These are phyloP conservation scores for Panthera uncia DNA, from an alignment of 2,113 vertebrate species.

Conservation along the genomic window DNA sequence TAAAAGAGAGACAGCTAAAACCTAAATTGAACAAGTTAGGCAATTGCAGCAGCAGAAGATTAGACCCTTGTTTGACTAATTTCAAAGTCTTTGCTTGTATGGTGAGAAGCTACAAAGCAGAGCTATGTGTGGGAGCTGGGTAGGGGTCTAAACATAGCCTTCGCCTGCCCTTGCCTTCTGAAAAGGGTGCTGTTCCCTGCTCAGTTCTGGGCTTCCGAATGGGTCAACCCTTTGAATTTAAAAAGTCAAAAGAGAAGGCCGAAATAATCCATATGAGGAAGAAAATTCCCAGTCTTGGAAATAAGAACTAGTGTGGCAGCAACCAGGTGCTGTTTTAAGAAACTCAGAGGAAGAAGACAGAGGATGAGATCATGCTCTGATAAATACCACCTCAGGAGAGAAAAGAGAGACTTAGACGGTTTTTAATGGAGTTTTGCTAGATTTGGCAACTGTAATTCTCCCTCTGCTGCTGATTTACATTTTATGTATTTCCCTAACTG, in stretches of 20 bases:
- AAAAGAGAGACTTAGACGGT: not conserved
- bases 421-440: not conserved
- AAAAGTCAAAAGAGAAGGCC: not conserved
- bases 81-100: not conserved
- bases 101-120: not conserved
- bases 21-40: not conserved
- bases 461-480: not conserved
- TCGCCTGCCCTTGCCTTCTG: not conserved
- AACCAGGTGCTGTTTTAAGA: not conserved
- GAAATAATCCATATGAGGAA: not conserved
- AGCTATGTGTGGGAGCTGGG: not conserved
- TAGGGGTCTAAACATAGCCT: not conserved
- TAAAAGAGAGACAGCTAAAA: not conserved
- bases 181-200: not conserved
- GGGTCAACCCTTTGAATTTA: not conserved
- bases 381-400: not conserved
- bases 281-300: not conserved
- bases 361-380: too few relatives aligned
- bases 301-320: too few relatives aligned
- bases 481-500: not conserved
- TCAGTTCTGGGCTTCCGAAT: not conserved
- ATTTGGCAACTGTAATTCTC: not conserved
- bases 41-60: not conserved
- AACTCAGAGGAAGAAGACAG: not conserved
- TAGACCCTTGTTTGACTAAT: not conserved